Percentiles rank a stretch among this genome's conserved stretches.
Evolutionary conservation across 2,888 invertebrate species (phyloP).

Genomic region (Adelphocoris suturalis): DNA sequence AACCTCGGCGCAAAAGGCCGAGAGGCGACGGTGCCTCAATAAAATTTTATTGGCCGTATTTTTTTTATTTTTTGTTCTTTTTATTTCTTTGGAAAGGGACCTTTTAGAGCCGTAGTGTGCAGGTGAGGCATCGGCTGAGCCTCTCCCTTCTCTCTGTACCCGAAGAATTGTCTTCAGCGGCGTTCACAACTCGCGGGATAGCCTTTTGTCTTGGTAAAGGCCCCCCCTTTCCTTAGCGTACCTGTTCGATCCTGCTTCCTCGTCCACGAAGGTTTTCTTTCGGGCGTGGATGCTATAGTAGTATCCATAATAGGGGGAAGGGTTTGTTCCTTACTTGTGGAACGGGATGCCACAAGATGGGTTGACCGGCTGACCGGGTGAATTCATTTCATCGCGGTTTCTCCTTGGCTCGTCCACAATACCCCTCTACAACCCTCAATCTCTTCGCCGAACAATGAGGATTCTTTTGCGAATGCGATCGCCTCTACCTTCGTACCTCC

Average conservation of each 20-base stretch:
- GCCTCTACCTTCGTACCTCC: no score
- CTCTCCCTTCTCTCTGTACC: background rate
- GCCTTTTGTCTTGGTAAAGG: conserved; percentile 9
- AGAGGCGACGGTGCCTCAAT: conserved; percentile 43
- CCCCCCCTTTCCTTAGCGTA: background rate
- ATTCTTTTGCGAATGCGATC: no score
- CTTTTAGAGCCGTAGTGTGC: background rate
- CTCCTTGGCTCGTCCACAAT: background rate
- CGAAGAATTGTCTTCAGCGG: background rate
- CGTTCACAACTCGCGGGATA: background rate
- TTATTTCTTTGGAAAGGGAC: background rate
- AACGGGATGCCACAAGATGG: background rate
- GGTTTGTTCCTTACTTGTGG: background rate
- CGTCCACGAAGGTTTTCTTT: background rate
- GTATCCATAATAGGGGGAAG: background rate
- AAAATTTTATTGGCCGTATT: conserved; percentile 38
- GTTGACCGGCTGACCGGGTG: conserved; percentile 13
- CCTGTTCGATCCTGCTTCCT: conserved; percentile 24
- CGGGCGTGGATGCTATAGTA: conserved; percentile 1
- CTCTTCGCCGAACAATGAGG: no score
- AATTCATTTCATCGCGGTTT: background rate
- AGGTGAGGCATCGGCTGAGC: background rate
- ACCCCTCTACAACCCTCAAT: no score
- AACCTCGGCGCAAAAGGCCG: background rate
- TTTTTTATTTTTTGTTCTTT: background rate